A percentile compares a stretch with the other conserved stretches of the same genome.
These are phyloP conservation scores for Morelia viridis DNA, from an alignment of 2,797 vertebrate species.

Conservation along the genomic window DNA sequence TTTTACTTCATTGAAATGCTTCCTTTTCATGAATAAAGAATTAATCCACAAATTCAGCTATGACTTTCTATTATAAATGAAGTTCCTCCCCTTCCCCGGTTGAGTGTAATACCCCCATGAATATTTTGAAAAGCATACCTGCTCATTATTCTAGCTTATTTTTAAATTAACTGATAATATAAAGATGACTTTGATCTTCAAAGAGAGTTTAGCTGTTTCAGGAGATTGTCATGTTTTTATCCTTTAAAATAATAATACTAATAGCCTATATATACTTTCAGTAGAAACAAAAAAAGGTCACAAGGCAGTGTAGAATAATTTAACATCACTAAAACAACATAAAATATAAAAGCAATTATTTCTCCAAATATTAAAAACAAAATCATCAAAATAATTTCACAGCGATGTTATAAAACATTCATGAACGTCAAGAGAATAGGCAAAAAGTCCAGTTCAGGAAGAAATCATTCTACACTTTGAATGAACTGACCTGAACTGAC, in stretches of 20 bases:
- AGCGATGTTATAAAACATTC: background rate
- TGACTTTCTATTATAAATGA: conserved; percentile 44
- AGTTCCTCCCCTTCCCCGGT: conserved; percentile 14
- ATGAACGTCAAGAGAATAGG: background rate
- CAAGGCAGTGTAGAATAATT: background rate
- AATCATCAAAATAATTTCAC: background rate
- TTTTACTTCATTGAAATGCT: conserved; percentile 64
- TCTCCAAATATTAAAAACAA: background rate
- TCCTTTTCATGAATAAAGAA: conserved; percentile 46
- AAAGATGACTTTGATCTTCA: conserved; percentile 30
- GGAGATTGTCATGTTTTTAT: conserved; percentile 25
- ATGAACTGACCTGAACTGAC: background rate
- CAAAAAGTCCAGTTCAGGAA: background rate
- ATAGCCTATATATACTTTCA: background rate
- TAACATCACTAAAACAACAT: background rate
- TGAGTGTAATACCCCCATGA: conserved; percentile 38
- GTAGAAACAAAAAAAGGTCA: background rate
- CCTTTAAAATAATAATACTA: conserved; percentile 20
- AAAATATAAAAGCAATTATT: background rate
- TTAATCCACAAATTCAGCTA: conserved; percentile 55
- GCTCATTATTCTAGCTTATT: conserved; percentile 61
- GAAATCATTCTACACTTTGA: background rate
- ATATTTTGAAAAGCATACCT: conserved; percentile 52
- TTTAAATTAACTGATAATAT: conserved; percentile 56
- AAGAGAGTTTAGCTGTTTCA: conserved; percentile 60